Percentiles rank a stretch among this genome's conserved stretches.
Conservation (phyloP, 2,113 vertebrate species). For the Pholis gunnellus region DNA sequence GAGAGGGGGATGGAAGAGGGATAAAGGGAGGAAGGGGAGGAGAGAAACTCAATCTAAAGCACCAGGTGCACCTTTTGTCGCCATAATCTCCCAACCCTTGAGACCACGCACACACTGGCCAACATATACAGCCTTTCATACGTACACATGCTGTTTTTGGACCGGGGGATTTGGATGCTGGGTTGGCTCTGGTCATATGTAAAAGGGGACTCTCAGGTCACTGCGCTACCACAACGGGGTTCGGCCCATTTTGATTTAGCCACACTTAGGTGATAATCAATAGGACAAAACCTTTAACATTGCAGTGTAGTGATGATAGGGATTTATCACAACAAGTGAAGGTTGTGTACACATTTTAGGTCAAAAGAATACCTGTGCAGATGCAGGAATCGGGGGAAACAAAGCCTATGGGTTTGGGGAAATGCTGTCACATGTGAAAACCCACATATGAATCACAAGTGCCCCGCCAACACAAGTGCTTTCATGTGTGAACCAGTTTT, state of each 20-base stretch:
- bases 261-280: slow-evolving; percentile 36
- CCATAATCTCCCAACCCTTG: slow-evolving; percentile 83
- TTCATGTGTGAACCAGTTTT: slow-evolving; percentile 42
- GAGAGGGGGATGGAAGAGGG: slow-evolving; percentile 73
- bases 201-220: slow-evolving; percentile 61
- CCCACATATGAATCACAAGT: slow-evolving; percentile 52
- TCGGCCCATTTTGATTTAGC: slow-evolving; percentile 31
- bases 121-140: slow-evolving; percentile 75
- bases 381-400: background rate
- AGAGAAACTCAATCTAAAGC: slow-evolving; percentile 84
- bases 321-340: background rate
- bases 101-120: slow-evolving; percentile 75
- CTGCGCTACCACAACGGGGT: background rate
- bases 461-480: slow-evolving; percentile 17
- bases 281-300: slow-evolving; percentile 23
- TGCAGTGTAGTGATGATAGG: background rate
- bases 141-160: slow-evolving; percentile 64
- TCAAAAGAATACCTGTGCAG: slow-evolving; percentile 22
- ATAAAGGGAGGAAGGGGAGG: slow-evolving; percentile 75
- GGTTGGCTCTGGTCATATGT: slow-evolving; percentile 59
- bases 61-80: slow-evolving; percentile 85
- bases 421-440: slow-evolving; percentile 42
- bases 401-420: background rate
- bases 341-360: background rate
- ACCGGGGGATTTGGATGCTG: slow-evolving; percentile 61